phyloP scores from a whole-genome alignment of 2,797 vertebrate genomes.

The Pseudochromis fuscus region DNA sequence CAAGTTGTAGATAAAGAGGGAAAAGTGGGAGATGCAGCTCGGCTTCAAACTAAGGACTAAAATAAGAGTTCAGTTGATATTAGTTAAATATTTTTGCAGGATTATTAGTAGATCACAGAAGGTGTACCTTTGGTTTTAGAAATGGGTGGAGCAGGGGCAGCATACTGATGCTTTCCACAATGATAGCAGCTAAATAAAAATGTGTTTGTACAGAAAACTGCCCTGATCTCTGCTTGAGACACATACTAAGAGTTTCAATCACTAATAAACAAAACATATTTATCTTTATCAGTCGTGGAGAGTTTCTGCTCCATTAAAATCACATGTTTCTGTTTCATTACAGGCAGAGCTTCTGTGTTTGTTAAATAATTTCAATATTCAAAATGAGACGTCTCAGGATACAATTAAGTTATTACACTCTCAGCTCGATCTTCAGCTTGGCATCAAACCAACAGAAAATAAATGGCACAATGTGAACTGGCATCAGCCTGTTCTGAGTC shows the following conservation, averaged over 20 bases:
- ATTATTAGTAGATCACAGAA: background rate
- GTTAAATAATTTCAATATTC: constrained; percentile 43
- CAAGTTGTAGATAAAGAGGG: background rate
- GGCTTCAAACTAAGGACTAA: constrained; percentile 4
- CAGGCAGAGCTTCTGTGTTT: constrained; percentile 59
- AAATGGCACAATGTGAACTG: too few relatives aligned
- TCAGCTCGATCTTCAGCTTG: too few relatives aligned
- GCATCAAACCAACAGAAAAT: constrained; percentile 10
- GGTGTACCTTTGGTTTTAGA: background rate
- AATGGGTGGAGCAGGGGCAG: background rate
- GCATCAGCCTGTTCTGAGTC: constrained; percentile 2
- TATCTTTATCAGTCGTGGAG: constrained; percentile 1
- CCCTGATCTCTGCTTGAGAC: constrained; percentile 1
- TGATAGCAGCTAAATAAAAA: background rate
- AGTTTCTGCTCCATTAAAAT: constrained; percentile 21
- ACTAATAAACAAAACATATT: background rate
- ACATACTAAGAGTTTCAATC: background rate
- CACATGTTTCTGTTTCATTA: constrained; percentile 32
- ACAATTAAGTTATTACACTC: constrained; percentile 32
- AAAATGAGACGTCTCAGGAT: constrained; percentile 14
- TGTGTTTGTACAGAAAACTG: too few relatives aligned
- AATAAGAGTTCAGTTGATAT: background rate
- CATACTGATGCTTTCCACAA: background rate
- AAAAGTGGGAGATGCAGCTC: background rate
- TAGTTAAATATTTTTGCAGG: background rate